These are phyloP conservation scores for Genyomyrus donnyi DNA, from an alignment of 2,113 vertebrate genomes.

Conservation along the genomic window DNA sequence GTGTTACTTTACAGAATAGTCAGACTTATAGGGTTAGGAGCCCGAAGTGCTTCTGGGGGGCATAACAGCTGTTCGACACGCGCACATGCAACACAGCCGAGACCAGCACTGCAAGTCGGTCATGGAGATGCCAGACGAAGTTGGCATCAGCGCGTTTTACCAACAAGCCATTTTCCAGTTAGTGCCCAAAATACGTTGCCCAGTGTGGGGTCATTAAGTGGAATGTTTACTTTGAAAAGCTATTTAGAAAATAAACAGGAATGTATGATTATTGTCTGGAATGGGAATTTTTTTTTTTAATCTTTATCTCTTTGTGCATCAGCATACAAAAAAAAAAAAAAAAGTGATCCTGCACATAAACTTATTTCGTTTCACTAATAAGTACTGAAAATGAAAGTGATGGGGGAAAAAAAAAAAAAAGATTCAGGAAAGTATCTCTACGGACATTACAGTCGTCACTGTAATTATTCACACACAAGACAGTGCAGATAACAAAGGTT, in stretches of 20 bases:
- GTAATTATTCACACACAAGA: constrained; percentile 31
- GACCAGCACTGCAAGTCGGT: background rate
- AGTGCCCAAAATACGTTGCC: background rate
- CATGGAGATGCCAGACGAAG: background rate
- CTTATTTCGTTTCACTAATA: constrained; percentile 26
- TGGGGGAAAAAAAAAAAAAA: no score
- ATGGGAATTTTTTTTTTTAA: background rate
- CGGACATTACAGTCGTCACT: constrained; percentile 25
- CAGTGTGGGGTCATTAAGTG: constrained; percentile 13
- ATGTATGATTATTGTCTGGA: constrained; percentile 37
- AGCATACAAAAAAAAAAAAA: background rate
- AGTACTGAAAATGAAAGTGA: constrained; percentile 26
- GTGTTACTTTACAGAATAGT: background rate
- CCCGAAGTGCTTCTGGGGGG: background rate
- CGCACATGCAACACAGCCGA: background rate
- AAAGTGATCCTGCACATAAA: constrained; percentile 25
- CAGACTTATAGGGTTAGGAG: background rate
- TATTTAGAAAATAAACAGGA: constrained; percentile 35
- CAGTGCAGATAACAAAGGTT: constrained; percentile 15
- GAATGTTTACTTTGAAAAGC: constrained; percentile 35
- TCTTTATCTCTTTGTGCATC: background rate
- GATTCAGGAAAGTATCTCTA: constrained; percentile 26
- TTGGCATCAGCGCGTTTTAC: background rate
- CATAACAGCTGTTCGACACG: background rate
- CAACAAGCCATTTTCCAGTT: background rate